Conservation (phyloP, 2,797 vertebrate genomes). For the Rachycentron canadum region DNA sequence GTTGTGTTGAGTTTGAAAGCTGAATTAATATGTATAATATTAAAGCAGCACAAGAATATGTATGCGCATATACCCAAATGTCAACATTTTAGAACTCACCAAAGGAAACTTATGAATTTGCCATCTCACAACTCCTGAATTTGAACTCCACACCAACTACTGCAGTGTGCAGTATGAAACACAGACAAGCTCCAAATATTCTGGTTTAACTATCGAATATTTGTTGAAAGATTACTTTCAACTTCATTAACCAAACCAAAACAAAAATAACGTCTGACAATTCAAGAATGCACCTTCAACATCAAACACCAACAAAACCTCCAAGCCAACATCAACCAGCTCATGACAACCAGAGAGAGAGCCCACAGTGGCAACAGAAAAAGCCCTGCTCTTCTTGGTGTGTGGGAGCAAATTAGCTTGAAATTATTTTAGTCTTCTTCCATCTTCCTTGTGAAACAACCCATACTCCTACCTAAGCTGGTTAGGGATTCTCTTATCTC, state of each 20-base stretch:
- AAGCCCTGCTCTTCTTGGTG: slow-evolving; percentile 57
- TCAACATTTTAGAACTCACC: slow-evolving; percentile 10
- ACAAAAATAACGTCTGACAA: slow-evolving; percentile 15
- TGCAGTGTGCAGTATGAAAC: background rate
- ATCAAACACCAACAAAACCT: slow-evolving; percentile 40
- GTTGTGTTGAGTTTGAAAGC: background rate
- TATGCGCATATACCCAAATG: background rate
- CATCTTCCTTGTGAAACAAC: slow-evolving; percentile 88
- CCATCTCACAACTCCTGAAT: slow-evolving; percentile 7
- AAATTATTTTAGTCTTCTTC: slow-evolving; percentile 76
- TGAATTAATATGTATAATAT: background rate
- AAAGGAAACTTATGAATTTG: background rate
- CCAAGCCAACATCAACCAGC: slow-evolving; percentile 51
- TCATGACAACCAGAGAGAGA: slow-evolving; percentile 48
- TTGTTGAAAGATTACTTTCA: background rate
- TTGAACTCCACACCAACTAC: slow-evolving; percentile 1
- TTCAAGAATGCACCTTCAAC: slow-evolving; percentile 2
- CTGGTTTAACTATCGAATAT: background rate
- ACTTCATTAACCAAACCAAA: slow-evolving; percentile 10
- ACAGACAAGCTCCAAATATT: background rate
- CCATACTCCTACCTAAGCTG: slow-evolving; percentile 92
- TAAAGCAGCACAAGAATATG: slow-evolving; percentile 3
- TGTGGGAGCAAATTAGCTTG: slow-evolving; percentile 73
- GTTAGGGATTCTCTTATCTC: slow-evolving; percentile 89
- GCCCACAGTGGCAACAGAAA: slow-evolving; percentile 49